Conservation (phyloP, 2,113 vertebrate genomes). For the Andinoacara biseriatus region DNA sequence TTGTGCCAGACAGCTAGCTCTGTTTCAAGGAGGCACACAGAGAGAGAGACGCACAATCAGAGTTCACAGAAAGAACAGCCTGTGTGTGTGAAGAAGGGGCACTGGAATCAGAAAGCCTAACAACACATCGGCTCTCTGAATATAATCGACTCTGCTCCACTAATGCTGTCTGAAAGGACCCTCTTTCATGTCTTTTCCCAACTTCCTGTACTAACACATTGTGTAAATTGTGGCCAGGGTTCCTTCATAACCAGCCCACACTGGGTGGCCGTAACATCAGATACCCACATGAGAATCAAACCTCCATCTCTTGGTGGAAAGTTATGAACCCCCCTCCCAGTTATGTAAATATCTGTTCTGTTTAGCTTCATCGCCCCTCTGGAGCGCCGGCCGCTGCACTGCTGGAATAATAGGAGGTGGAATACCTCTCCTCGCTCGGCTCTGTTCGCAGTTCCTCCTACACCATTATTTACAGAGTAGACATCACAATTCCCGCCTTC, state of each 20-base stretch:
- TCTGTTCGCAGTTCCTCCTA: neutral
- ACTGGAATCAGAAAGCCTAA: neutral
- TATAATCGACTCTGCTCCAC: neutral
- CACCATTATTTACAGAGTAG: neutral
- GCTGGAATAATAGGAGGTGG: conserved; percentile 1
- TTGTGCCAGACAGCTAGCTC: neutral
- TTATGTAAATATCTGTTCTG: no score
- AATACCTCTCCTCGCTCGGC: neutral
- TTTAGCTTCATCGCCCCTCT: no score
- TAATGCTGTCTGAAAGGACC: neutral
- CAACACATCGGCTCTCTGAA: neutral
- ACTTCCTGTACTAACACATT: neutral
- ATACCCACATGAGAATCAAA: neutral
- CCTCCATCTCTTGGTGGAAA: neutral
- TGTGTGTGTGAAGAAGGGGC: neutral
- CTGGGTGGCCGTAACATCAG: neutral
- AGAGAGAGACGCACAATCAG: neutral
- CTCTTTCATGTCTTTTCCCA: neutral
- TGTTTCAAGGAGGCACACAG: neutral
- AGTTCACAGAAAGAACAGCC: neutral
- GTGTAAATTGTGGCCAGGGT: neutral
- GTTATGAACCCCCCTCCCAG: no score
- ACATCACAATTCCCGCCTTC: neutral
- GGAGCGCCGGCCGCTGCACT: neutral
- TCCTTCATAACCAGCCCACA: neutral